Base-by-base conservation (phyloP, 2,888 invertebrate species). In the Ernsta delagoae region DNA sequence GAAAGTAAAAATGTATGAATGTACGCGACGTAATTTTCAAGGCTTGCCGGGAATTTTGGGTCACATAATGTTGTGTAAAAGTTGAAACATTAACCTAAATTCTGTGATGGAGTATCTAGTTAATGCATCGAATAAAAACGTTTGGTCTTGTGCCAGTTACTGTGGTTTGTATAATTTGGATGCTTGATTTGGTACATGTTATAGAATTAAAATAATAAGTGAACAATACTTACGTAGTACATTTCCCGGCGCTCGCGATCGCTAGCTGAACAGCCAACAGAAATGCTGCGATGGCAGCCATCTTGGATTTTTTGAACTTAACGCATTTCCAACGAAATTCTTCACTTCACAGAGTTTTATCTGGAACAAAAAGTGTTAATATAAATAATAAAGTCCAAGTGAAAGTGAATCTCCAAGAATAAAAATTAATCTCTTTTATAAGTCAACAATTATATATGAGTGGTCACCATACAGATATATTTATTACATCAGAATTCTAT, bases 151-250 rank as follows among this genome's bases (percentile, higher is more conserved):
- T n/a, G n/a, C n/a, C n/a, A n/a, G n/a, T n/a, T n/a, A n/a, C n/a
- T n/a, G n/a, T n/a, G n/a, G n/a, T n/a, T n/a, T n/a, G n/a, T n/a
- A n/a, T n/a, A n/a, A n/a, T n/a, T n/a, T n/a, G n/a, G n/a, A n/a
- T n/a, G n/a, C n/a, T n/a, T n/a, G n/a, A n/a, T n/a, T n/a, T n/a
- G n/a, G n/a, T n/a, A n/a, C n/a, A n/a, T n/a, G n/a, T n/a, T n/a
- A n/a, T n/a, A n/a, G n/a, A n/a, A n/a, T n/a, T n/a, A n/a, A n/a
- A n/a, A n/a, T n/a, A n/a, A n/a, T n/a, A n/a, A n/a, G n/a, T 31
- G 6, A 54, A 39, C 8, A 50, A 39, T 11, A 92, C 93, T 92
- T 77, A 93, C 93, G 93, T 93, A 72, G 89, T 90, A 76, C 93
- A 93, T 71, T 90, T 92, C 36, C 85, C 90, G 43, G 92, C 88